Evolutionary conservation across 2,888 invertebrate genomes (phyloP), one percentile per base, ranked within the genome.

Genomic region (Drosophila robusta): DNA sequence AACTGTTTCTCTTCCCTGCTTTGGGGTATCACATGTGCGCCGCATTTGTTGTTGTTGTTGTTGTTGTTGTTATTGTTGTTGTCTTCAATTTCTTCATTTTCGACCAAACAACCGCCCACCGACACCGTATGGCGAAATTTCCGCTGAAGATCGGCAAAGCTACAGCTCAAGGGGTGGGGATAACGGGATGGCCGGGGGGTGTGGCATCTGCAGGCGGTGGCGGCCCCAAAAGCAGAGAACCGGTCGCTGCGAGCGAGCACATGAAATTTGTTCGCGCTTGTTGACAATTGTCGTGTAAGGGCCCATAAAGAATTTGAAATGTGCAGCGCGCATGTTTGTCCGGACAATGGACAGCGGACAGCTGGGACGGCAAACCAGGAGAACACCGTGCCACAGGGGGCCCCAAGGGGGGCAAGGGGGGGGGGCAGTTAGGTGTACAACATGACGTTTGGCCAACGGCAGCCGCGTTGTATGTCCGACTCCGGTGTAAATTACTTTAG

Each of bases 261-360:
- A 45, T 26, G 52, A 83, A 83, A 83, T 83, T 83, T 83, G 89
- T 83, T 88, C 75, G 78, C 83, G 89, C 87, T 89, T 84, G 83
- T 83, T 83, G 83, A 83, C 83, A 89, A 84, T 83, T 84, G 83
- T 78, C 72, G 87, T 88, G 83, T 78, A 87, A 83, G 85, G 81
- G 80, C 52, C 68, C 83, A 70, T 73, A 67, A 68, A 87, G 89
- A 88, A 87, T 86, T 80, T 62, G 63, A 78, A 84, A 77, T 86
- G 84, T 70, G 83, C 83, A 71, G 80, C 74, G 70, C 54, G 65
- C 81, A 68, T 86, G 80, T 87, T 69, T 26, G 55, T 22, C 62
- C 42, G 49, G 74, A 70, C 70, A 66, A 62, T 78, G 64, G 63
- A 46, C 63, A 55, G 12, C 26, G 41, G 46, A n/a, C 4, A 9